phyloP scores from a whole-genome alignment of 2,113 vertebrate genomes.

The Xerus inauris region DNA sequence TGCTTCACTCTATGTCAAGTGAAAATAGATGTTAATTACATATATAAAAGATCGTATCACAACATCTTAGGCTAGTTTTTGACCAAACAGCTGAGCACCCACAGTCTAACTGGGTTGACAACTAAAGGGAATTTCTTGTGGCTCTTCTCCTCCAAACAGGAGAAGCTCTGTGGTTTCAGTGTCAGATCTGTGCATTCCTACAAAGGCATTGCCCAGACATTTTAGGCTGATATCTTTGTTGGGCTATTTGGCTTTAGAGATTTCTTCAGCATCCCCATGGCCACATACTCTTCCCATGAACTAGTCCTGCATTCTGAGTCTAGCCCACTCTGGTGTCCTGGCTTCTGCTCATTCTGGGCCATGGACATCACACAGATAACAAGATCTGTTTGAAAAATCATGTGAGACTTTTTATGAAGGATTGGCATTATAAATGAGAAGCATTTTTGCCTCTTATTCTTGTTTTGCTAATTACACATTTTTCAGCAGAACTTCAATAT shows the following conservation, averaged over 20 bases:
- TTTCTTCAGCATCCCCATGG: neutral
- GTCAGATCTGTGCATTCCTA: neutral
- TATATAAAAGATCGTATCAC: neutral
- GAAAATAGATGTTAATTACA: neutral
- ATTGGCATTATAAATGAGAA: neutral
- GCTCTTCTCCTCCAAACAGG: neutral
- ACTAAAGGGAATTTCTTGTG: too few relatives aligned
- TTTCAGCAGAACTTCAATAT: constrained; percentile 53
- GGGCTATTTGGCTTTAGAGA: neutral
- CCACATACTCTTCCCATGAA: neutral
- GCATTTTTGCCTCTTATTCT: neutral
- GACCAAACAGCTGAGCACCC: too few relatives aligned
- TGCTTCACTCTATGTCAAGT: neutral
- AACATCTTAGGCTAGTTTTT: too few relatives aligned
- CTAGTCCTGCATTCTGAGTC: neutral
- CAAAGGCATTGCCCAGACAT: neutral
- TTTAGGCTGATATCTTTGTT: neutral
- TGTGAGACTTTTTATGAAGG: neutral
- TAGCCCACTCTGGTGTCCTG: too few relatives aligned
- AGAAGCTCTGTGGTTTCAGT: neutral
- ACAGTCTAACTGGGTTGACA: neutral
- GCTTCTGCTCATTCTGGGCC: neutral
- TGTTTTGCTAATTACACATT: constrained; percentile 51
- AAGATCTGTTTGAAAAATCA: neutral
- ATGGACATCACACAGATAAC: neutral